These are phyloP conservation scores for Choristoneura rosaceana DNA, from an alignment of 2,888 invertebrate species.

Conservation along the genomic window DNA sequence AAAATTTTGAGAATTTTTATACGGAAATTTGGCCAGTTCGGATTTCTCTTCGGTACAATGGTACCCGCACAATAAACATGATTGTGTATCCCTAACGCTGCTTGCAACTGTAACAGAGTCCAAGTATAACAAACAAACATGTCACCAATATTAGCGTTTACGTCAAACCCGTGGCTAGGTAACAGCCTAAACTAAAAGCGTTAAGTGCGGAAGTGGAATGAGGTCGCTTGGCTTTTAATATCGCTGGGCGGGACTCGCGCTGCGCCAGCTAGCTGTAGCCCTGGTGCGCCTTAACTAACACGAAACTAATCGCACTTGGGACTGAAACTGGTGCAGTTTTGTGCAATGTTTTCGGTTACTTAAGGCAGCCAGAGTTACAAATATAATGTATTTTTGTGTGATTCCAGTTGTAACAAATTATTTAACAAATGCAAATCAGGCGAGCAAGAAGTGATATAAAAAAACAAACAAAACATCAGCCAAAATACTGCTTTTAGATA, in stretches of 20 bases:
- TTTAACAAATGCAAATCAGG: too few relatives aligned
- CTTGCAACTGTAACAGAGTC: not conserved
- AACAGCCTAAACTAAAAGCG: conserved; percentile 72
- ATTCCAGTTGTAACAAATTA: too few relatives aligned
- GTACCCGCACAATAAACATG: not conserved
- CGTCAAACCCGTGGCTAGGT: conserved; percentile 54
- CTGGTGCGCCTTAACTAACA: conserved; percentile 10
- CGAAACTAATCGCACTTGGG: not conserved
- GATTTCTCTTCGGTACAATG: too few relatives aligned
- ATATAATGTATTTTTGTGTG: too few relatives aligned
- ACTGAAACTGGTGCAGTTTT: not conserved
- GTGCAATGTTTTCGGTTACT: not conserved
- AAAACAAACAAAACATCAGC: not conserved
- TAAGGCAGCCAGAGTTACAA: not conserved
- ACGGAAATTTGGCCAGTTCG: too few relatives aligned
- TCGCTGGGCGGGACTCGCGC: conserved; percentile 61
- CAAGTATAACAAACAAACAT: not conserved
- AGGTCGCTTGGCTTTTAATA: conserved; percentile 81
- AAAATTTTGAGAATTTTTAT: too few relatives aligned
- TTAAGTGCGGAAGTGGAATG: conserved; percentile 76
- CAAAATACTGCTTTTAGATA: too few relatives aligned
- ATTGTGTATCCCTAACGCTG: not conserved
- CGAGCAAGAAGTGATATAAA: too few relatives aligned
- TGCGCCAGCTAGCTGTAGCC: conserved; percentile 48
- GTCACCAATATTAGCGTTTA: conserved; percentile 25